Base-by-base conservation (phyloP, 2,888 invertebrate genomes). In the Dendrolimus houi region DNA sequence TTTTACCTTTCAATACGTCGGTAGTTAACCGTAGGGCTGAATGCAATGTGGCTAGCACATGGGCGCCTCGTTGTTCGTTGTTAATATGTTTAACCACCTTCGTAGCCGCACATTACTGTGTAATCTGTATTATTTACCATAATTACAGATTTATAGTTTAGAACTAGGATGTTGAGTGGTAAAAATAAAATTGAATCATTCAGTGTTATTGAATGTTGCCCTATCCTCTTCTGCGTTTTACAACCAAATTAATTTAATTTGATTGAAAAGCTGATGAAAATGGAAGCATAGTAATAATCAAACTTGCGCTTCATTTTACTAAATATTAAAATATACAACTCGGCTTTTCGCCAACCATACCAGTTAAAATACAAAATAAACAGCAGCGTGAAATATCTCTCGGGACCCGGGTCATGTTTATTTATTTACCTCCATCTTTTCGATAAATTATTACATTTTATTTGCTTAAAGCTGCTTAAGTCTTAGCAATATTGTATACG, bases 41-140 rank as follows among this genome's bases (percentile, higher is more conserved):
- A 63, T 79, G 72, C 83, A 85, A 86, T 85, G 77, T 86, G 86
- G 83, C 65, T 63, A 71, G 70, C 86, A 86, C 80, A 83, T 87
- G 86, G 76, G 72, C 64, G 60, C 70, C 70, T 74, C 68, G 64
- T 62, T 60, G 64, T 55, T 57, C 14, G 10, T 6, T 29, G 17
- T 58, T 55, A 55, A 54, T 67, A 65, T 65, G 63, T 67, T 69
- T 64, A 68, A 62, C 64, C 63, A 64, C 64, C 61, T 61, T 64
- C 60, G 60, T 59, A 60, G 62, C 58, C 60, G 60, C 60, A 60
- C 58, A 59, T 58, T 62, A 56, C 53, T 55, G 56, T 7, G n/a
- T 14, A 13, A 17, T 13, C 29, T 29, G 29, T 29, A 29, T n/a
- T 47, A 29, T 10, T 47, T 47, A 47, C 47, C 47, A 47, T 47